Conservation (phyloP, 1,140 invertebrate species). For the Tetranychus urticae region DNA sequence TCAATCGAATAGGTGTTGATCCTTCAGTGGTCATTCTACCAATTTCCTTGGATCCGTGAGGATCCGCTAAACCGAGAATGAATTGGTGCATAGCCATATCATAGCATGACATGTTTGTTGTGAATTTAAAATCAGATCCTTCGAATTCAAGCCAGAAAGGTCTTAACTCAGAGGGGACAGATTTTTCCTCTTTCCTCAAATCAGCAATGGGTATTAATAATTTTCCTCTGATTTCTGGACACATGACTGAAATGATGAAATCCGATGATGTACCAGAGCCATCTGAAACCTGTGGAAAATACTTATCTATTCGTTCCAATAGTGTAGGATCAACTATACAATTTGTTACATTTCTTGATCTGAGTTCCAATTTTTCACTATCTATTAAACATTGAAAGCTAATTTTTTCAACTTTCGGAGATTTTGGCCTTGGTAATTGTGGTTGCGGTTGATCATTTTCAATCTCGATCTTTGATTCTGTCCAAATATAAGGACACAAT, state of each 20-base stretch:
- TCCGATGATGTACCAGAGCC: neutral
- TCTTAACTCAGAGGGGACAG: too few species aligned
- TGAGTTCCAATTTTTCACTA: neutral
- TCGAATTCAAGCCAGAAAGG: too few species aligned
- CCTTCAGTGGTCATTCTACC: neutral
- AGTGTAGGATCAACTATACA: conserved; percentile 6
- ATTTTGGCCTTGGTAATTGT: neutral
- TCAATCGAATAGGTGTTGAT: neutral
- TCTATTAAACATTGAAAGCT: neutral
- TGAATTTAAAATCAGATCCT: too few species aligned
- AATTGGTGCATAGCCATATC: neutral
- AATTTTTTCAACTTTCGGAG: neutral
- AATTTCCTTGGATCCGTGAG: neutral
- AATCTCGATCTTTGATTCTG: too few species aligned
- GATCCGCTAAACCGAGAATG: too few species aligned
- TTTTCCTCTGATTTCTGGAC: neutral
- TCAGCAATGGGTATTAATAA: neutral
- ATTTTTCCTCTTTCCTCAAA: neutral
- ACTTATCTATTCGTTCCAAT: conserved; percentile 4
- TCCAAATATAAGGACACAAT: neutral
- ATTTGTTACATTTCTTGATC: neutral
- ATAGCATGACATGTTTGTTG: too few species aligned
- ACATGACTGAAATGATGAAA: neutral
- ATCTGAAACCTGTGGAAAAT: neutral
- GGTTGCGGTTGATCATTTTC: too few species aligned